Evolutionary conservation across 2,888 invertebrate species (phyloP), one percentile per base, ranked within the genome.

Genomic region (Acleris sparsana): DNA sequence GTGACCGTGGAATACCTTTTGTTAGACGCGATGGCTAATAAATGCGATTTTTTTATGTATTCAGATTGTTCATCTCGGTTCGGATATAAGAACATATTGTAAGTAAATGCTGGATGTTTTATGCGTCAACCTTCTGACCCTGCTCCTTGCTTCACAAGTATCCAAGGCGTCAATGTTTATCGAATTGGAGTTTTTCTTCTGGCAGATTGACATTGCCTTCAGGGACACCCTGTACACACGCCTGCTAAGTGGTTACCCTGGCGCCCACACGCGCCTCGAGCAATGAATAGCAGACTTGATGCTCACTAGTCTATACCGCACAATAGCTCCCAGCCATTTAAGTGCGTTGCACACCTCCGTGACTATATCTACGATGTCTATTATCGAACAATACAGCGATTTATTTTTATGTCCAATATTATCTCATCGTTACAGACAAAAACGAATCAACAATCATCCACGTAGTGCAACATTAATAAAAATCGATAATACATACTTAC

Each of bases 271-370:
- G 39, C 53, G 43, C 43, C 71, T 72, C 73, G 80, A 80, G 85
- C 87, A 83, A 83, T 84, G 74, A 78, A 75, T 75, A 77, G 76
- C 76, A 79, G 77, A 73, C 75, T 75, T 78, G 83, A 82, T 86
- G 85, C 88, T 87, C 84, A 89, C 87, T 88, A 86, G 85, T 85
- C 79, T 79, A 76, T 78, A 77, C 68, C 78, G 84, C 78, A 89
- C 89, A 90, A 89, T 89, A 79, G 85, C 82, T 77, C 74, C 80
- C 82, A 76, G 75, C 80, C 77, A 82, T 84, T 80, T 82, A 79
- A 77, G 79, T 75, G 78, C 74, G 77, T 80, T 76, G 75, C 72
- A 75, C 76, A 72, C 69, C 70, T 75, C 76, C 78, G 80, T 80
- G 81, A 74, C 71, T 78, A 68, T 68, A 60, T 75, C 71, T 77